Conservation (phyloP, 2,888 invertebrate genomes). For the Saturnia pavonia region DNA sequence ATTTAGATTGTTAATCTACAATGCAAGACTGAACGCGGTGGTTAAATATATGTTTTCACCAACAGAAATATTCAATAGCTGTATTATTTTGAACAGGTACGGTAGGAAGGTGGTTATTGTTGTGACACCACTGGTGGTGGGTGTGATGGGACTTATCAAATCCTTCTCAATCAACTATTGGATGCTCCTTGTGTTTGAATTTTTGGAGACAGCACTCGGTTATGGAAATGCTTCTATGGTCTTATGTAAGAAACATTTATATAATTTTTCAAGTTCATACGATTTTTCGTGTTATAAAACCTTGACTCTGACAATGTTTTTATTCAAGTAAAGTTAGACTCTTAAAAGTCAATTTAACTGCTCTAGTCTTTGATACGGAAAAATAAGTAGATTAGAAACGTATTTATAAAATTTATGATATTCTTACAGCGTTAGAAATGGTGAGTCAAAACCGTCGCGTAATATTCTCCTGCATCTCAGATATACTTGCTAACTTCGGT, state of each 20-base stretch:
- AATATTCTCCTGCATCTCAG: conserved; percentile 67
- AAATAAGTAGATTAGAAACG: too few species aligned
- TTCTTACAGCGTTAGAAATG: conserved; percentile 63
- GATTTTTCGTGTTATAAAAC: not conserved
- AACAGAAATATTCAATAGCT: not conserved
- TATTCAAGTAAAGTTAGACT: too few species aligned
- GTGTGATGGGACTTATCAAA: conserved; percentile 84
- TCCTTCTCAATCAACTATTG: conserved; percentile 86
- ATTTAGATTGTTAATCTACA: too few species aligned
- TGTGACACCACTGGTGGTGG: conserved; percentile 76
- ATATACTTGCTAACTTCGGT: conserved; percentile 79
- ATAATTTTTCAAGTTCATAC: not conserved
- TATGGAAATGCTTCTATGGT: conserved; percentile 76
- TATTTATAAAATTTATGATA: too few species aligned
- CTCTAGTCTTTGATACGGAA: too few species aligned
- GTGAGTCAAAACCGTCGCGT: conserved; percentile 72
- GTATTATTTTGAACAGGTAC: conserved; percentile 47
- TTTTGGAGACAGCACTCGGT: conserved; percentile 87
- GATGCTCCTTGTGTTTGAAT: conserved; percentile 86
- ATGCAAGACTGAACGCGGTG: too few species aligned
- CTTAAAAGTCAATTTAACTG: not conserved
- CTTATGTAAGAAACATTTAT: conserved; percentile 54
- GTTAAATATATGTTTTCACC: too few species aligned
- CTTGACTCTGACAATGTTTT: too few species aligned
- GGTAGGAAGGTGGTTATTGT: conserved; percentile 75